These are phyloP conservation scores for Taeniopygia guttata DNA, from an alignment of 2,797 vertebrate genomes.

Conservation along the genomic window DNA sequence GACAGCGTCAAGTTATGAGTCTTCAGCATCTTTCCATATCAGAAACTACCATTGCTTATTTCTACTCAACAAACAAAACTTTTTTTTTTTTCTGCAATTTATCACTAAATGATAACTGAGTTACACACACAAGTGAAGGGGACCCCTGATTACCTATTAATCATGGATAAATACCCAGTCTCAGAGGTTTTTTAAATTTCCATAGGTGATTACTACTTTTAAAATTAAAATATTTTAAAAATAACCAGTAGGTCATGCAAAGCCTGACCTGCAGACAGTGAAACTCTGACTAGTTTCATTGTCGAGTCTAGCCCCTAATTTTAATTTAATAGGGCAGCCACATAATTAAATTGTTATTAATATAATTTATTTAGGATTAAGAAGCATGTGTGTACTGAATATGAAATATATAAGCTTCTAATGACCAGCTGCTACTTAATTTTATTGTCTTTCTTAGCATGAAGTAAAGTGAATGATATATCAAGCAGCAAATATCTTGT, in stretches of 20 bases:
- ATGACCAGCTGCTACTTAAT: background rate
- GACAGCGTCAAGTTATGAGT: background rate
- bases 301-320: background rate
- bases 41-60: background rate
- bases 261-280: slow-evolving; percentile 3
- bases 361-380: slow-evolving; percentile 41
- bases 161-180: background rate
- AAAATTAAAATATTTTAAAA: slow-evolving; percentile 1
- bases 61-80: background rate
- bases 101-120: background rate
- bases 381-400: background rate
- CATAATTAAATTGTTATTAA: slow-evolving; percentile 28
- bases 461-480: background rate
- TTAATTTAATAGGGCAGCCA: background rate
- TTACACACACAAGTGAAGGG: background rate
- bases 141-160: background rate
- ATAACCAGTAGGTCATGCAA: background rate
- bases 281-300: background rate
- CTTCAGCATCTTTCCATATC: background rate
- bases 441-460: slow-evolving; percentile 15
- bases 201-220: background rate
- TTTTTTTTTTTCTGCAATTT: background rate
- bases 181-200: slow-evolving; percentile 11
- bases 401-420: background rate
- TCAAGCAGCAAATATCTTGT: background rate